phyloP scores from a whole-genome alignment of 2,888 invertebrate species.

The Hirtodrosophila alboralis region DNA sequence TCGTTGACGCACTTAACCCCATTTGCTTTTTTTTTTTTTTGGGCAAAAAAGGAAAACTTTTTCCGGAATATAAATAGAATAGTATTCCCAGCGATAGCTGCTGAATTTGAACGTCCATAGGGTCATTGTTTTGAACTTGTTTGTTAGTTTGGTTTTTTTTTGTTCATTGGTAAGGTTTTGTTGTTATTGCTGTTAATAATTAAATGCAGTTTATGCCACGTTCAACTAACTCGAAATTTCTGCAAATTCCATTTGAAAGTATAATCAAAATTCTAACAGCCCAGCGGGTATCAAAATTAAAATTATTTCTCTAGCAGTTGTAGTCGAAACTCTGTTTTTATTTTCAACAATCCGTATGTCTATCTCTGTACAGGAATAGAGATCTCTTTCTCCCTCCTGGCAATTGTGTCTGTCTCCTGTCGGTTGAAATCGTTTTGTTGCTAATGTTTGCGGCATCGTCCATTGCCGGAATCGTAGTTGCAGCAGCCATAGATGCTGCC shows the following conservation, averaged over 20 bases:
- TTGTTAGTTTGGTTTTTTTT: constrained; percentile 9
- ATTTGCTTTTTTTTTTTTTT: too few relatives aligned
- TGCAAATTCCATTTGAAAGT: constrained; percentile 73
- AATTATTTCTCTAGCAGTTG: constrained; percentile 58
- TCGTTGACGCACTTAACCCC: constrained; percentile 59
- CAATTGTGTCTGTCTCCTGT: constrained; percentile 1
- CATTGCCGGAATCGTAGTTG: constrained; percentile 27
- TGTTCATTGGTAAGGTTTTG: background rate
- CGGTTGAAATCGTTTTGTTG: constrained; percentile 47
- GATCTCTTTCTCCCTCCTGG: constrained; percentile 1
- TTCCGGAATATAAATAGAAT: constrained; percentile 1
- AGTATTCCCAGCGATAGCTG: constrained; percentile 28
- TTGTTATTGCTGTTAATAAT: constrained; percentile 60
- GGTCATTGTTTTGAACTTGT: constrained; percentile 12
- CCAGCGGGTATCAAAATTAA: constrained; percentile 23
- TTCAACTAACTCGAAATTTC: constrained; percentile 50
- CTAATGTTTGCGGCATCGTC: constrained; percentile 56
- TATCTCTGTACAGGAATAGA: constrained; percentile 7
- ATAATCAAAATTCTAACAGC: constrained; percentile 69
- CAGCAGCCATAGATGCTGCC: constrained; percentile 6
- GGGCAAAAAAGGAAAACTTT: constrained; percentile 13
- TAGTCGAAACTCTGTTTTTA: constrained; percentile 12
- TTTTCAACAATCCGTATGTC: constrained; percentile 6
- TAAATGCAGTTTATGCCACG: constrained; percentile 69
- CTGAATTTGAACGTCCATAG: constrained; percentile 15